Evolutionary conservation across 2,797 vertebrate genomes (phyloP), one percentile per base, ranked within the genome.

Genomic region (Aeoliscus strigatus): DNA sequence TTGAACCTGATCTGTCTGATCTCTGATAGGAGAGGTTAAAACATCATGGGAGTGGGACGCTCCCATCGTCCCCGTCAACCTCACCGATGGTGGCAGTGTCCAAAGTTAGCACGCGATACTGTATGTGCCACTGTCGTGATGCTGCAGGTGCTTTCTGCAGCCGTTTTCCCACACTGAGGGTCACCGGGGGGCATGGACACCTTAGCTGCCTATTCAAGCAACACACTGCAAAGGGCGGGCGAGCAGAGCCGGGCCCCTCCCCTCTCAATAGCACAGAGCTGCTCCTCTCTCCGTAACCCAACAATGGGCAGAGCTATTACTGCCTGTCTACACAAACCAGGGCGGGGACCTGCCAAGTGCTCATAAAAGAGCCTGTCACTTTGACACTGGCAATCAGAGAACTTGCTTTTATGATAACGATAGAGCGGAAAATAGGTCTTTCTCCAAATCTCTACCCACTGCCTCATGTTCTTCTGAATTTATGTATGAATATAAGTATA

Each of bases 281-380:
- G 61, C 73, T 81, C 74, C 75, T 77, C 72, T 76, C 63, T 72
- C 60, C 56, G 28, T 45, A 53, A 70, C 48, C 67, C 80, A 79
- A 85, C 84, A 87, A 86, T 84, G 69, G 75, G 68, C 82, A 75
- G 66, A 43, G 73, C 86, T 87, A 81, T 88, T 81, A 82, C 80
- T 73, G 80, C 81, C 75, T 66, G 62, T 77, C 80, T 83, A 82
- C 79, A 88, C 84, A 89, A 79, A 75, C 66, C 73, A 79, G 84
- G 86, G 82, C 39, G 84, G 83, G 83, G 77, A 63, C 76, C 74
- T 24, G 62, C 55, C 65, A 52, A 72, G 65, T 61, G 59, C 70
- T 73, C 79, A 86, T 87, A 85, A 87, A 84, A 73, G 81, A 75
- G 59, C 57, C 70, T 86, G 80, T 88, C 82, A 87, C 63, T 82